phyloP scores from a whole-genome alignment of 92 coral and sea anemone genomes.

The Parazoanthus swiftii region DNA sequence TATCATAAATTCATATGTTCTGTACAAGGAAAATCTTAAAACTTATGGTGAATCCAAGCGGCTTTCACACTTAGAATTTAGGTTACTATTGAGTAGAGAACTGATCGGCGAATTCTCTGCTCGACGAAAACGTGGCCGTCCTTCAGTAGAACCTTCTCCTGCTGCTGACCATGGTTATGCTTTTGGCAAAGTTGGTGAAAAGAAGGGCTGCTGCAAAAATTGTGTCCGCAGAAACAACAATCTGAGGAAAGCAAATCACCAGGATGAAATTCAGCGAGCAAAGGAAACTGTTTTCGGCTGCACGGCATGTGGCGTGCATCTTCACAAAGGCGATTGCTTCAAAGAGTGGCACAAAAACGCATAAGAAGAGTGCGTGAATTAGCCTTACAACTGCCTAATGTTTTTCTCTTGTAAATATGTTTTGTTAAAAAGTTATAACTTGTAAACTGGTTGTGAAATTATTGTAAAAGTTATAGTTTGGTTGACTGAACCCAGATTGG shows the following conservation, averaged over 20 bases:
- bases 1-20: neutral
- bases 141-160: constrained; percentile 22
- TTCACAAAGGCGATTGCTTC: neutral
- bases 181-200: constrained; percentile 20
- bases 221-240: neutral
- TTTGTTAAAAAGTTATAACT: neutral
- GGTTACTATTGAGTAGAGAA: too few species aligned
- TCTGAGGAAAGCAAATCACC: neutral
- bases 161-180: neutral
- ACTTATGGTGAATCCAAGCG: neutral
- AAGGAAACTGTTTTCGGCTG: constrained; percentile 11
- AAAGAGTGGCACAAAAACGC: constrained; percentile 11
- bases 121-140: constrained; percentile 19
- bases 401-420: neutral
- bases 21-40: neutral
- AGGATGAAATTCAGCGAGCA: neutral
- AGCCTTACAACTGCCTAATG: neutral
- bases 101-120: constrained; percentile 13
- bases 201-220: neutral
- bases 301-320: neutral
- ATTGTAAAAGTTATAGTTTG: neutral
- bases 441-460: neutral
- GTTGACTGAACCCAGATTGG: neutral
- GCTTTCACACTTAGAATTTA: constrained; percentile 14
- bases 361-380: neutral